Conservation (phyloP, 2,113 vertebrate genomes). For the Vombatus ursinus region DNA sequence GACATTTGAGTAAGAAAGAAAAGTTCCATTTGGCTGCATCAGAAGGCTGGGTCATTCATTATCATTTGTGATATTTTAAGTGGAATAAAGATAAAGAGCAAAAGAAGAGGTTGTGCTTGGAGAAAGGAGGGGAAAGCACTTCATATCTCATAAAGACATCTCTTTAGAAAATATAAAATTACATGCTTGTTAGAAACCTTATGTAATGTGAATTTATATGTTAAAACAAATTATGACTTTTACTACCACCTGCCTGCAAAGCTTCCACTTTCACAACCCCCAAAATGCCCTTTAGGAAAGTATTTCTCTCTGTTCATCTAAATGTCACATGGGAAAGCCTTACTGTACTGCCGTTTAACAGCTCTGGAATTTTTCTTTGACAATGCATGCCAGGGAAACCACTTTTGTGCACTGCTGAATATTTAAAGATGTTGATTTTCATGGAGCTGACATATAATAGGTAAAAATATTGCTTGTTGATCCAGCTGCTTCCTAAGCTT, state of each 20-base stretch:
- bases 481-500: slow-evolving; percentile 31
- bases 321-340: slow-evolving; percentile 34
- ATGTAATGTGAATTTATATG: slow-evolving; percentile 18
- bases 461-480: slow-evolving; percentile 37
- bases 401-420: background rate
- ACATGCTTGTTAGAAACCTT: background rate
- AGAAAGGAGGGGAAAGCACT: background rate
- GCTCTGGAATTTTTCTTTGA: slow-evolving; percentile 60
- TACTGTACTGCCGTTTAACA: slow-evolving; percentile 1
- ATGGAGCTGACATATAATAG: background rate
- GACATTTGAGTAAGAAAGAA: background rate
- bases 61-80: background rate
- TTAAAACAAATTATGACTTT: slow-evolving; percentile 20
- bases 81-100: background rate
- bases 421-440: slow-evolving; percentile 38
- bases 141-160: background rate
- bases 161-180: slow-evolving; percentile 23
- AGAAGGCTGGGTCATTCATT: background rate
- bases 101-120: background rate
- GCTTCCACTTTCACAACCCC: background rate
- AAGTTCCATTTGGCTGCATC: background rate
- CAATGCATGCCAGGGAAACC: slow-evolving; percentile 40
- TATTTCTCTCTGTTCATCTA: background rate
- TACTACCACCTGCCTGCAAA: slow-evolving; percentile 4
- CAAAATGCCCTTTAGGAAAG: background rate